Evolutionary conservation across 2,888 invertebrate genomes (phyloP), one percentile per base, ranked within the genome.

Genomic region (Drosophila vallismaia): DNA sequence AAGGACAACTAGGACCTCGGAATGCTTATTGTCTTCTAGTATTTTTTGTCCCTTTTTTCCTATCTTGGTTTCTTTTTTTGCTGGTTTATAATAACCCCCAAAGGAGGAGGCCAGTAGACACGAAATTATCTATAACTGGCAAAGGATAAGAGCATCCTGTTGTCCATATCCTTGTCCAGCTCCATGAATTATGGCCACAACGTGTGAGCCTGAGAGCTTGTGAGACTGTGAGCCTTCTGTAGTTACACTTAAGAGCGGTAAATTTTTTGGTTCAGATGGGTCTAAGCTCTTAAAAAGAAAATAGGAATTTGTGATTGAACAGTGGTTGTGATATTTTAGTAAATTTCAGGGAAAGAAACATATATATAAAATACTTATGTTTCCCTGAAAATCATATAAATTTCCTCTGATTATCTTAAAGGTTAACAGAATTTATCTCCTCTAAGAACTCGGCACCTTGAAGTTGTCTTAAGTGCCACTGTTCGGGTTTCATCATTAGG

Each of bases 101-200:
- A 45, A 52, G 60, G 63, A 12, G 14, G 8, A 29, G 29, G 36
- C n/a, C 5, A 28, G 48, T 24, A 26, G 56, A 49, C 67, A 79
- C 69, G 45, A 71, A 77, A 70, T 62, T 38, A 45, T 76, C 76
- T 72, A 70, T 71, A 80, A 78, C 78, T 74, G 69, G 76, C 72
- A 55, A 62, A 51, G 63, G 81, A 70, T 77, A 81, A 81, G 77
- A 79, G 79, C 77, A 75, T 78, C 68, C 76, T 78, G 69, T 75
- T 75, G 73, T 78, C 72, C 82, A 68, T 75, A 67, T 64, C 63
- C 76, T 36, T 36, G 36, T 73, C 60, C 60, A 71, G 59, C 56
- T 48, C 75, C 75, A 78, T 86, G 74, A 86, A 79, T 77, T 81
- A 86, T 86, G 78, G 83, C 64, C 83, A 57, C 81, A 85, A 81